Evolutionary conservation across 2,797 vertebrate species (phyloP), one percentile per base, ranked within the genome.

Genomic region (Sebastes umbrosus): DNA sequence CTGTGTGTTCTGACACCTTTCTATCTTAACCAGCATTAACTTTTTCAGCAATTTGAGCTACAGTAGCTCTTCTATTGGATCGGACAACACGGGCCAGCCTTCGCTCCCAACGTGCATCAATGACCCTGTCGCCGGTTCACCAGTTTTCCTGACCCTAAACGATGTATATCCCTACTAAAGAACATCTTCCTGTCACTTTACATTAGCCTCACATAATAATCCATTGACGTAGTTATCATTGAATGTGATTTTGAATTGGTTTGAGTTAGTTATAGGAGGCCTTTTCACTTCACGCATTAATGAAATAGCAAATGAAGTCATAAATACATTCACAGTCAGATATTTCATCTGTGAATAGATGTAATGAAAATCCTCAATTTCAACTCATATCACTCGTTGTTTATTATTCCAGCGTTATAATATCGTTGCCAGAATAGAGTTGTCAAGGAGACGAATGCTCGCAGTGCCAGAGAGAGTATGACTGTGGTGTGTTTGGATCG

Each of bases 361-460:
- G 34, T 4, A 43, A 54, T 34, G 34, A 27, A 12, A 32, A 63
- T 36, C 34, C 13, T 65, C 4, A 36, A 9, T 64, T 67, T 54
- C 7, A 75, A 3, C 34, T 70, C 52, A 62, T 18, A 63, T 43
- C 22, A 29, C 57, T 57, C 69, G 39, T 43, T 81, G 66, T 82
- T 75, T 82, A 63, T 79, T 39, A 50, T 16, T 36, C 13, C 66
- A n/a, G 3, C 36, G 43, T 57, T 39, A 36, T 31, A 24, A 62
- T 54, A 34, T 60, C 77, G 32, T 64, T 80, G 25, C 62, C 6
- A 63, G 79, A 73, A 63, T 24, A 22, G 25, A 82, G 79, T 79
- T 75, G 67, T 86, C 66, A 84, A 73, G 52, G 79, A 57, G 68
- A 80, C 77, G 36, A 46, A 60, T 57, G 60, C 60, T 70, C n/a